Conservation (phyloP, 2,888 invertebrate species). For the Conus canariensis region DNA sequence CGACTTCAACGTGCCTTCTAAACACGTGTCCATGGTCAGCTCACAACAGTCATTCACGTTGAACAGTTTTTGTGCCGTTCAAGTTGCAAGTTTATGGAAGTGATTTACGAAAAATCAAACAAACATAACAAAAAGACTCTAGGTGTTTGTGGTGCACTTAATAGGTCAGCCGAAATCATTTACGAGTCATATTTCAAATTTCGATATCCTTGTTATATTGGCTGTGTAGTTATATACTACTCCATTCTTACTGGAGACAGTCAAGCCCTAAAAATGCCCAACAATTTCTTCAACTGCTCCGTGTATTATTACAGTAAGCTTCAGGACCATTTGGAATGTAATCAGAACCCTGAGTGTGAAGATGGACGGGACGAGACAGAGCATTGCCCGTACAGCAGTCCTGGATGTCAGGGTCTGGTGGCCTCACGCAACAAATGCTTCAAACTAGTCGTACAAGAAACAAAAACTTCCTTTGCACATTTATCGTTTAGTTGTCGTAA, state of each 20-base stretch:
- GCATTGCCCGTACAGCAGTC: background rate
- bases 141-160: too few relatives aligned
- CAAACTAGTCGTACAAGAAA: background rate
- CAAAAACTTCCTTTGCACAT: background rate
- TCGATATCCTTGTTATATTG: too few relatives aligned
- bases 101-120: too few relatives aligned
- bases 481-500: background rate
- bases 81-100: too few relatives aligned
- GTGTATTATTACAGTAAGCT: slow-evolving; percentile 2
- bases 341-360: slow-evolving; percentile 20
- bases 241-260: background rate
- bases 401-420: slow-evolving; percentile 3
- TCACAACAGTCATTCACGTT: too few relatives aligned
- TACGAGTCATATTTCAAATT: too few relatives aligned
- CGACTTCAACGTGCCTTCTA: background rate
- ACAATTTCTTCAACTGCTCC: slow-evolving; percentile 16
- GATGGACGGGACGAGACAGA: slow-evolving; percentile 29
- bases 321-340: slow-evolving; percentile 28
- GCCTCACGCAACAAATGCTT: background rate
- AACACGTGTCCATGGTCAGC: background rate
- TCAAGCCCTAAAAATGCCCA: background rate
- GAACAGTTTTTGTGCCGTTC: too few relatives aligned
- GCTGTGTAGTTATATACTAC: background rate
- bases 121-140: too few relatives aligned
- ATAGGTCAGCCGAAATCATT: too few relatives aligned